Percentiles rank a stretch among this genome's conserved stretches.
Conservation (phyloP, 1,140 invertebrate species). For the Rhopalosiphum padi region DNA sequence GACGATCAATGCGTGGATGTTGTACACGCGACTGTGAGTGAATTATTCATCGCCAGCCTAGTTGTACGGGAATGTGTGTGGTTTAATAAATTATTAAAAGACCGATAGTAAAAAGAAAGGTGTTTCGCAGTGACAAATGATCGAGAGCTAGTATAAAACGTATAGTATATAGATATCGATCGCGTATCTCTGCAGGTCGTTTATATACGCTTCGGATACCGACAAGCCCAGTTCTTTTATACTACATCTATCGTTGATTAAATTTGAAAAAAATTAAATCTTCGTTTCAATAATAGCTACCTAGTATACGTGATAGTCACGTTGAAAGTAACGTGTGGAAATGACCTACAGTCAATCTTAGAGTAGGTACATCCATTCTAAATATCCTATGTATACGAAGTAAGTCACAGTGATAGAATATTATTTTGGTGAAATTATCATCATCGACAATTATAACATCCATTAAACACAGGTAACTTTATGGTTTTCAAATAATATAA, state of each 20-base stretch:
- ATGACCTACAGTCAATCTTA: background rate
- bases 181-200: background rate
- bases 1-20: background rate
- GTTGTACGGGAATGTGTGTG: background rate
- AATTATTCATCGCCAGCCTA: background rate
- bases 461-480: background rate
- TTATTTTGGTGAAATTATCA: background rate
- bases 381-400: background rate
- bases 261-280: background rate
- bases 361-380: background rate
- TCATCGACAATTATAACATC: background rate
- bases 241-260: background rate
- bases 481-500: background rate
- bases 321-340: no score
- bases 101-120: background rate
- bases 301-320: no score
- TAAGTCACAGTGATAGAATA: background rate
- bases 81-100: background rate
- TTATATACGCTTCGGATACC: background rate
- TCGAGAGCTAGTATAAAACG: background rate
- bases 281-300: background rate
- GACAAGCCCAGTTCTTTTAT: background rate
- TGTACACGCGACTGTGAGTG: background rate
- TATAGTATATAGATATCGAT: background rate
- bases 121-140: slow-evolving; percentile 5